These are phyloP conservation scores for Circaetus gallicus DNA, from an alignment of 2,113 vertebrate genomes.

Conservation along the genomic window DNA sequence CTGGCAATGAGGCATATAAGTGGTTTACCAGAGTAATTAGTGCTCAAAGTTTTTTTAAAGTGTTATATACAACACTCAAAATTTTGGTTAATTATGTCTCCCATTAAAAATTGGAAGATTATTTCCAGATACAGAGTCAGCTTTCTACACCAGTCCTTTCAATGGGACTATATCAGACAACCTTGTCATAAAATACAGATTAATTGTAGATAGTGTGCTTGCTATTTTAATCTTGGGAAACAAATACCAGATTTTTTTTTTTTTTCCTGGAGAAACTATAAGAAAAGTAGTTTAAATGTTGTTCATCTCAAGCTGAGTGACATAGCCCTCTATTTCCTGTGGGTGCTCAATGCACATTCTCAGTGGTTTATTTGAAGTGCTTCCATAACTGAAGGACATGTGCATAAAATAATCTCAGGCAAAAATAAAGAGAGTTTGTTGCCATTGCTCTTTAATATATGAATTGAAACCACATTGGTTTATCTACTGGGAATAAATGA, in stretches of 20 bases:
- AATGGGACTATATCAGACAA: slow-evolving; percentile 49
- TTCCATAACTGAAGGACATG: slow-evolving; percentile 41
- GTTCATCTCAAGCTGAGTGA: slow-evolving; percentile 39
- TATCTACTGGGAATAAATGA: slow-evolving; percentile 1
- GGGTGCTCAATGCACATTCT: slow-evolving; percentile 31
- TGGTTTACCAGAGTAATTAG: slow-evolving; percentile 62
- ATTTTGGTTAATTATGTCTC: slow-evolving; percentile 55
- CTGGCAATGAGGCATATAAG: slow-evolving; percentile 16
- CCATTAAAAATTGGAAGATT: slow-evolving; percentile 50
- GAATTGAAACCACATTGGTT: slow-evolving; percentile 40
- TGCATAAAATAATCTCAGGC: slow-evolving; percentile 24
- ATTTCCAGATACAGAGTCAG: slow-evolving; percentile 62
- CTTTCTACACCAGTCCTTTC: slow-evolving; percentile 52
- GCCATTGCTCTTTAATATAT: neutral
- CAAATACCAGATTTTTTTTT: slow-evolving; percentile 40
- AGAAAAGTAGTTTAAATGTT: neutral
- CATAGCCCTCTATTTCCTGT: neutral
- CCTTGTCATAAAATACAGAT: slow-evolving; percentile 48
- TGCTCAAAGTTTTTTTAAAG: neutral
- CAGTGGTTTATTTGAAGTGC: slow-evolving; percentile 25
- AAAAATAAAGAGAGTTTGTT: slow-evolving; percentile 27
- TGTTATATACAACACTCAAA: slow-evolving; percentile 13
- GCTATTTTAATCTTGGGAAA: slow-evolving; percentile 59
- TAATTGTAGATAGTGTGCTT: slow-evolving; percentile 59
- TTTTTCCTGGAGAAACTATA: neutral